These are phyloP conservation scores for Lymantria dispar DNA, from an alignment of 2,888 invertebrate genomes.

Conservation along the genomic window DNA sequence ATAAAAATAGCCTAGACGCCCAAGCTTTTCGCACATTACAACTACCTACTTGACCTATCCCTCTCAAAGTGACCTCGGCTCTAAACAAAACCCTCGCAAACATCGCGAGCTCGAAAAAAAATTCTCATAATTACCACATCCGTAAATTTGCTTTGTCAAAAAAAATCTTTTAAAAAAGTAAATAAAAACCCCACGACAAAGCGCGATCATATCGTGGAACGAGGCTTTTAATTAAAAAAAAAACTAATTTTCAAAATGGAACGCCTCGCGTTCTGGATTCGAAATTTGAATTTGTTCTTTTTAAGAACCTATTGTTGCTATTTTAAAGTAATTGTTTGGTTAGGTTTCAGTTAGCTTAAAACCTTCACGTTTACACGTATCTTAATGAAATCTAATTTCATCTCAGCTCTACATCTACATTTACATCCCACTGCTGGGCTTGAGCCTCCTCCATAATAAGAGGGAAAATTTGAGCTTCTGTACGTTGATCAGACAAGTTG, in stretches of 20 bases:
- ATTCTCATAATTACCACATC: slow-evolving; percentile 30
- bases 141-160: slow-evolving; percentile 35
- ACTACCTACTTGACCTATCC: slow-evolving; percentile 14
- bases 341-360: slow-evolving; percentile 6
- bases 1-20: slow-evolving; percentile 8
- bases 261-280: slow-evolving; percentile 28
- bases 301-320: slow-evolving; percentile 24
- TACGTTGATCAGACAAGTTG: no score
- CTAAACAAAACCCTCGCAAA: slow-evolving; percentile 21
- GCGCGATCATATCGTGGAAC: slow-evolving; percentile 47
- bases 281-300: slow-evolving; percentile 33
- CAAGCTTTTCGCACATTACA: not conserved
- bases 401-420: no score
- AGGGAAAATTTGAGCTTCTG: no score
- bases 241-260: slow-evolving; percentile 51
- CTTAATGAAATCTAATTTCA: not conserved
- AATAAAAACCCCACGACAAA: slow-evolving; percentile 42
- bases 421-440: no score
- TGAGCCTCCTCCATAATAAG: no score
- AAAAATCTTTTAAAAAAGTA: slow-evolving; percentile 23
- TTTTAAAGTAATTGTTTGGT: slow-evolving; percentile 22
- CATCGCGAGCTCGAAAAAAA: slow-evolving; percentile 18
- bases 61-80: slow-evolving; percentile 9
- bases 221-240: slow-evolving; percentile 54
- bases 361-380: slow-evolving; percentile 1